phyloP scores from a whole-genome alignment of 2,113 vertebrate species.

The Anhinga rufa region DNA sequence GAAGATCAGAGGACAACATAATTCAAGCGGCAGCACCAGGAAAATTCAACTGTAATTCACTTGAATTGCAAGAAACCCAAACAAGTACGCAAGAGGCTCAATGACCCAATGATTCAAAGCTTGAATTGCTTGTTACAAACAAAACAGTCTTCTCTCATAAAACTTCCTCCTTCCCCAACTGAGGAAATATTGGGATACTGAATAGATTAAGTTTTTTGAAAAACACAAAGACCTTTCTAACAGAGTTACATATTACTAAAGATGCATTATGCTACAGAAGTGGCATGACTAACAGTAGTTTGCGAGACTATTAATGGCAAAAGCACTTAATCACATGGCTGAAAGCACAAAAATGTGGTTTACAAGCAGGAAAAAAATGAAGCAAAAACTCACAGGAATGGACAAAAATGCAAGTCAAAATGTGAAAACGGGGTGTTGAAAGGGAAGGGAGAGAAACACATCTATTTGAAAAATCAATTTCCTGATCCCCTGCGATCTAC shows the following conservation, averaged over 20 bases:
- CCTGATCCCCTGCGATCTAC: not conserved
- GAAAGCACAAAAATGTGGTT: not conserved
- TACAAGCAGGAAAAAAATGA: not conserved
- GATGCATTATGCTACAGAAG: not conserved
- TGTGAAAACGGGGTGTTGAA: not conserved
- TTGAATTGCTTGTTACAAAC: not conserved
- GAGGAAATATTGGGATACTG: not conserved
- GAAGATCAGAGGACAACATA: not conserved
- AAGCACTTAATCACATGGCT: not conserved
- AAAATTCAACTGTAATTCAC: not conserved
- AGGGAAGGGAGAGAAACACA: not conserved
- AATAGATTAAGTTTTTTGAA: not conserved
- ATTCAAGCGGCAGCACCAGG: not conserved
- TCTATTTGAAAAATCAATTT: not conserved
- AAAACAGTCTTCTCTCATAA: not conserved
- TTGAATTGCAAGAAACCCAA: not conserved
- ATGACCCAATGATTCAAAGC: not conserved
- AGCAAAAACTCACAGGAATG: not conserved
- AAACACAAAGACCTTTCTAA: not conserved
- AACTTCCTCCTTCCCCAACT: fast-evolving
- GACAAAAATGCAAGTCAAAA: not conserved
- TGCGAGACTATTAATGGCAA: not conserved
- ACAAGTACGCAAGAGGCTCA: not conserved
- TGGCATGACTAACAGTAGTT: not conserved
- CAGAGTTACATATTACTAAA: not conserved